A percentile compares a stretch with the other conserved stretches of the same genome.
phyloP scores from a whole-genome alignment of 1,140 invertebrate species.

The Dreissena rostriformis region DNA sequence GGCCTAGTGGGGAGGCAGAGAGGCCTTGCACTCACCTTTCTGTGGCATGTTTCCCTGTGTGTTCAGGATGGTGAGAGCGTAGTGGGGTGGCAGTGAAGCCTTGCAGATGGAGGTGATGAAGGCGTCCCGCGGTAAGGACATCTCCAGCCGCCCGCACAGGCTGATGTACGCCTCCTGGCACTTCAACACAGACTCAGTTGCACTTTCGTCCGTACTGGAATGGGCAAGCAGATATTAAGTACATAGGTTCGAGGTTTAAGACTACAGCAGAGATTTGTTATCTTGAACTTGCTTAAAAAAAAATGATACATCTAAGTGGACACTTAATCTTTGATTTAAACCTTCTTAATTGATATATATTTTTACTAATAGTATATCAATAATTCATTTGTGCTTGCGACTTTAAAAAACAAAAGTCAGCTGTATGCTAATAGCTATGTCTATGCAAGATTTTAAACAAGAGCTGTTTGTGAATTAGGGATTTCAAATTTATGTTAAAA shows the following conservation, averaged over 20 bases:
- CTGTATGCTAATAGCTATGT: too few relatives aligned
- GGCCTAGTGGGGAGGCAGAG: background rate
- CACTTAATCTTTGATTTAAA: too few relatives aligned
- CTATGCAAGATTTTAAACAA: too few relatives aligned
- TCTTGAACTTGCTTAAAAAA: conserved; percentile 1
- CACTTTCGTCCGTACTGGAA: conserved; percentile 93
- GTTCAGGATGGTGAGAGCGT: conserved; percentile 94
- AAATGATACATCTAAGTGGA: too few relatives aligned
- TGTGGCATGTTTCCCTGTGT: conserved; percentile 54
- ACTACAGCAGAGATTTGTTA: too few relatives aligned
- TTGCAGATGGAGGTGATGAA: conserved; percentile 97
- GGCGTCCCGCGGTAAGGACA: conserved; percentile 91
- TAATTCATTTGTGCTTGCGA: too few relatives aligned
- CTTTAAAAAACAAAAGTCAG: too few relatives aligned
- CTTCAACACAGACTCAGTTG: conserved; percentile 93
- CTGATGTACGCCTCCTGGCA: conserved; percentile 93
- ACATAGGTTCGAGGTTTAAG: background rate
- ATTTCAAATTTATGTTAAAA: too few relatives aligned
- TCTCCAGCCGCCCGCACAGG: conserved; percentile 88
- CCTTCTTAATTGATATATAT: too few relatives aligned
- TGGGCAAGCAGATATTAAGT: background rate
- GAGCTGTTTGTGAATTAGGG: too few relatives aligned
- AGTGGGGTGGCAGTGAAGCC: conserved; percentile 96
- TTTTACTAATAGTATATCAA: too few relatives aligned
- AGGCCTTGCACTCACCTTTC: conserved; percentile 55